Evolutionary conservation across 1,140 invertebrate species (phyloP).

Genomic region (Ips typographus): DNA sequence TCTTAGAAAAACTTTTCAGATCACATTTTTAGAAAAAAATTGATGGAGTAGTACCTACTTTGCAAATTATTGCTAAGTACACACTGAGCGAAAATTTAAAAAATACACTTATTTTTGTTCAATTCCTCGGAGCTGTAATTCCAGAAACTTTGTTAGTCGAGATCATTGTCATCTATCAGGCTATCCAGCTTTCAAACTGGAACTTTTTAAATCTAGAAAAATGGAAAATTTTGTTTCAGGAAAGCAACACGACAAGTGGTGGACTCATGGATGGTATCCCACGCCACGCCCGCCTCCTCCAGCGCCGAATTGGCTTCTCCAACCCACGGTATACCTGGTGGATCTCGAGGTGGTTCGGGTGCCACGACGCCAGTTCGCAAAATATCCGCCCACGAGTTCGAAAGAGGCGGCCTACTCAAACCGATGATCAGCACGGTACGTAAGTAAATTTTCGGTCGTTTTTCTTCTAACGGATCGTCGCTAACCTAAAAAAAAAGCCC

Average conservation of each 20-base stretch:
- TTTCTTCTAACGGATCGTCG: no score
- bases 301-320: conserved; percentile 62
- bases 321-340: conserved; percentile 58
- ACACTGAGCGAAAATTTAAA: no score
- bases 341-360: conserved; percentile 69
- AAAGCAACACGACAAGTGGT: conserved; percentile 90
- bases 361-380: conserved; percentile 90
- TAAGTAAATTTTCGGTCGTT: background rate
- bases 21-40: no score
- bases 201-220: background rate
- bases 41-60: no score
- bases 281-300: conserved; percentile 70
- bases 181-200: background rate
- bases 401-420: conserved; percentile 84
- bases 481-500: no score
- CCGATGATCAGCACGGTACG: conserved; percentile 78
- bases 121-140: no score
- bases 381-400: conserved; percentile 95
- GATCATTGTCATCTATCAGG: no score
- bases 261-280: conserved; percentile 87
- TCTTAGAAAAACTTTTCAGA: no score
- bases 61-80: no score
- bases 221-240: conserved; percentile 56
- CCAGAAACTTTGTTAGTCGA: no score
- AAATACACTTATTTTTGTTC: no score